These are phyloP conservation scores for Aplysina aerophoba DNA, from an alignment of 37 sponge, comb jelly and placozoan species.

Conservation along the genomic window DNA sequence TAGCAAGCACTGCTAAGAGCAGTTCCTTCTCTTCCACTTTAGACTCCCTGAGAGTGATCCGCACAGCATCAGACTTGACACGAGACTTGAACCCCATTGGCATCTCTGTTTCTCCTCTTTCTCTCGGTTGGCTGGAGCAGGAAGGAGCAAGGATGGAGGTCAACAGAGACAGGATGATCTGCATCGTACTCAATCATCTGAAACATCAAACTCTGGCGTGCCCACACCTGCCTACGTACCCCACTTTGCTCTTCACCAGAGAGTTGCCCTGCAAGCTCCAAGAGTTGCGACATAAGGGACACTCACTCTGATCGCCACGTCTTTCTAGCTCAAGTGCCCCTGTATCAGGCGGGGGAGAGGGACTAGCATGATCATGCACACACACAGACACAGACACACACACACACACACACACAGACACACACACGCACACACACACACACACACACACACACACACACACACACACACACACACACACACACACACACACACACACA, in stretches of 20 bases:
- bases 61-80: constrained; percentile 3
- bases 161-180: too few species aligned
- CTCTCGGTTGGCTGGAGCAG: not conserved
- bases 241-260: too few species aligned
- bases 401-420: not conserved
- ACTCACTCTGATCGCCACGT: not conserved
- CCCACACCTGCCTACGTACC: too few species aligned
- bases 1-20: not conserved
- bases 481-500: not conserved
- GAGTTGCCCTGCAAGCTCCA: not conserved
- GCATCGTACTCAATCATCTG: too few species aligned
- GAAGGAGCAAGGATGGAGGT: too few species aligned
- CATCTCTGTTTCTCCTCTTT: not conserved
- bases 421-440: too few species aligned
- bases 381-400: not conserved
- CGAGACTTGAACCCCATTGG: not conserved
- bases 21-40: not conserved
- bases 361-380: not conserved
- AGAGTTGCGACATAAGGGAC: not conserved
- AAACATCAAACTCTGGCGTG: too few species aligned
- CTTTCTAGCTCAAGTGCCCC: not conserved
- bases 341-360: too few species aligned
- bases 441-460: too few species aligned
- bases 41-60: constrained; percentile 4
- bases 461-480: too few species aligned